Base-by-base conservation (phyloP, 2,797 vertebrate species). In the Myotis vivesi region DNA sequence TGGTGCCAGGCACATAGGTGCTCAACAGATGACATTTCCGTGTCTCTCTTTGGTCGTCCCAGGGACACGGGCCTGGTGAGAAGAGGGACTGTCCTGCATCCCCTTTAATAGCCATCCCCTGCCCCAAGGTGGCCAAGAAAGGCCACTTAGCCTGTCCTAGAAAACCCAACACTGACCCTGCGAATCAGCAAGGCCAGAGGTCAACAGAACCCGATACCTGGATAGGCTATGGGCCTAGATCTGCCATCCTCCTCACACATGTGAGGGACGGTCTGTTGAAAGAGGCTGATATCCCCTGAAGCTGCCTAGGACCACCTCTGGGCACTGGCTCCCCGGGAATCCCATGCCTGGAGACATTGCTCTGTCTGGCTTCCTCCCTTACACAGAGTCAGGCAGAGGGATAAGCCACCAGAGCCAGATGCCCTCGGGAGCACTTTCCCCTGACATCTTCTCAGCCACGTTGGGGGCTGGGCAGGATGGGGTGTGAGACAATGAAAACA, bases 361-460 rank as follows among this genome's bases (percentile, higher is more conserved):
- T 30, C 62, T 5, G 72, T 25, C 38, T 22, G 15, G 33, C 46
- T 59, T 59, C 91, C n/a, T 51, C 55, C 57, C 84, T 51, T 20
- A 83, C 55, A 64, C 3, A 16, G 93, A 87, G 72, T 92, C 87
- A 83, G 82, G 38, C 28, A 19, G 75, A 22, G 57, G 44, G 49
- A 9, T 6, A 44, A 68, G 72, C n/a, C 57, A 10, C 59, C 13
- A 57, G 75, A 30, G 44, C 36, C 64, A 62, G 23, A 44, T 73
- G 69, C 64, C 73, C 10, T 38, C 30, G 36, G 62, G 23, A 51
- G 66, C 64, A 3, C 64, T n/a, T 79, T 84, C 73, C 79, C 73
- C 57, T n/a, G 84, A 41, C n/a, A 59, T 41, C 71, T 68, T 66
- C 49, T 93, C 75, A 17, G 3, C 36, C 20, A 11, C 20, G 13